Evolutionary conservation across 2,888 invertebrate genomes (phyloP).

Genomic region (Copidosoma aretas): DNA sequence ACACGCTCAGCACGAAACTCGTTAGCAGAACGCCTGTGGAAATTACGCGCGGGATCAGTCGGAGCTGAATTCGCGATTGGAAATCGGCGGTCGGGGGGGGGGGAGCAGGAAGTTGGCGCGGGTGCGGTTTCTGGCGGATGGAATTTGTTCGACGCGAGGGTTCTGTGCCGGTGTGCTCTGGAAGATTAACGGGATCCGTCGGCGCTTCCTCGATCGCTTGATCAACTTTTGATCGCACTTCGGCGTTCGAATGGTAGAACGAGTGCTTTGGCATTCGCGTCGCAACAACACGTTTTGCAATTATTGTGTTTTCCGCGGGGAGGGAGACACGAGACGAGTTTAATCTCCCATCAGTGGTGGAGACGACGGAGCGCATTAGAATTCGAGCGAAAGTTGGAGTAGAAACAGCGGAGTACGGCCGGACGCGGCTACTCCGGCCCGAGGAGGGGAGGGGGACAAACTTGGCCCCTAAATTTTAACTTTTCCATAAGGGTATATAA

Average conservation of each 20-base stretch:
- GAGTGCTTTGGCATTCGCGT: not conserved
- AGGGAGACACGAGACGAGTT: not conserved
- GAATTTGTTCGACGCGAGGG: no score
- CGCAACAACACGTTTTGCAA: not conserved
- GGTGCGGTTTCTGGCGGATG: no score
- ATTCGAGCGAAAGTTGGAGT: not conserved
- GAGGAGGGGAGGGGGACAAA: not conserved
- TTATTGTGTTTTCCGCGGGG: no score
- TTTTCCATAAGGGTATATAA: constrained; percentile 7
- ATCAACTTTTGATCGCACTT: no score
- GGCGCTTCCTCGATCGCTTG: no score
- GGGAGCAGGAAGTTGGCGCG: not conserved
- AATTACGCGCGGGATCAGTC: not conserved
- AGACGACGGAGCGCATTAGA: no score
- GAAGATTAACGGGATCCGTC: no score
- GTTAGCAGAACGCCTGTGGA: constrained; percentile 62
- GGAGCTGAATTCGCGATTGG: no score
- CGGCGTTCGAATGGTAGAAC: no score
- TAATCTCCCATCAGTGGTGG: not conserved
- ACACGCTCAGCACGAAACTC: constrained; percentile 62
- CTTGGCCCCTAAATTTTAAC: not conserved
- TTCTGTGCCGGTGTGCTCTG: no score
- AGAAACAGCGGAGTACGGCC: not conserved
- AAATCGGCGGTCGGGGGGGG: no score
- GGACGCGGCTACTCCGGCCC: not conserved